Base-by-base conservation (phyloP, 2,797 vertebrate species). In the Parauchenoglanis ngamensis region DNA sequence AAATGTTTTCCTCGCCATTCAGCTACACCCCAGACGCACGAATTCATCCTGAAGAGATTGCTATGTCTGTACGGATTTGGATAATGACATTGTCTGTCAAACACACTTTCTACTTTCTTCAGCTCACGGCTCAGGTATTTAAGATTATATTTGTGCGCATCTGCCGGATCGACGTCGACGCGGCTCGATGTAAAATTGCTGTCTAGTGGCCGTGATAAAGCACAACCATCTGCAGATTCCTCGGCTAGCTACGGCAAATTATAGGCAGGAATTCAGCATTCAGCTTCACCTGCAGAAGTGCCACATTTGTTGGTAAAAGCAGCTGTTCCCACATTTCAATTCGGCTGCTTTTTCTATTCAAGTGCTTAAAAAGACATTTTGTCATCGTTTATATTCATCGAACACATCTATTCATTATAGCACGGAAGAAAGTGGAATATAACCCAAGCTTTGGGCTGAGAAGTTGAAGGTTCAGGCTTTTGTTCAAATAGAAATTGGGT, bases 51-150 rank as follows among this genome's bases (percentile, higher is more conserved):
- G 88, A 90, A 73, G 87, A 88, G 88, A 94, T 94, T 86, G 91
- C 93, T 93, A 92, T 87, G 91, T 85, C 86, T 90, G 89, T 92
- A 90, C 89, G 86, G 90, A 94, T 93, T 93, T 92, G 90, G 90
- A 92, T 90, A 94, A 92, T 89, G 90, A 94, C 92, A 89, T 90
- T 91, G 90, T 93, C 93, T 93, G 93, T 93, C 93, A 94, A 92
- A 90, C 91, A 90, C 85, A 91, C 92, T 93, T 94, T 93, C 88
- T 91, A 91, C 89, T 93, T 88, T 72, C 90, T 56, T 65, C 90
- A 82, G 87, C 90, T 91, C 92, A 86, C 89, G 76, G 91, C 87
- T 92, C 89, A 92, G 91, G 91, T 92, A 91, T 93, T 90, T 72
- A 90, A 90, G 92, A 86, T 91, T 92, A 93, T 90, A 92, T 92